Conservation (phyloP, 1,140 invertebrate species). For the Listronotus oregonensis region DNA sequence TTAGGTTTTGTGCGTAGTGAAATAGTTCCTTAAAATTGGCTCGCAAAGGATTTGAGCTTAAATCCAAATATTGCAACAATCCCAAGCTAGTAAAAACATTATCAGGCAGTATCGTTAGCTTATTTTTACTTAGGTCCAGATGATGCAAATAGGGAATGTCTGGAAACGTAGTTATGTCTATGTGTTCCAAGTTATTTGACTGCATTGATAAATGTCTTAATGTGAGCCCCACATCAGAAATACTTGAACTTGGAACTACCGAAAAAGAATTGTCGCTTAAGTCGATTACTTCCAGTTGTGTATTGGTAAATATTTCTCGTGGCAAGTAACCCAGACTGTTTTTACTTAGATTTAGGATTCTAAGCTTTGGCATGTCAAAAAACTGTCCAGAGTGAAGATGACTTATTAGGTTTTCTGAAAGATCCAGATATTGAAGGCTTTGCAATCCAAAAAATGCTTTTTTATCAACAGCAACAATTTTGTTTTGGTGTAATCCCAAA, state of each 20-base stretch:
- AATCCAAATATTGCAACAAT: constrained; percentile 75
- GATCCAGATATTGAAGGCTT: constrained; percentile 76
- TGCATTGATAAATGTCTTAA: constrained; percentile 77
- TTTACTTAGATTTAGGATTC: constrained; percentile 75
- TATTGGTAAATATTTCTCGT: constrained; percentile 79
- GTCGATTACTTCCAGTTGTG: constrained; percentile 78
- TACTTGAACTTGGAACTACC: constrained; percentile 71
- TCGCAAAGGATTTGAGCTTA: constrained; percentile 79
- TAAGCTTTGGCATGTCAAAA: constrained; percentile 73
- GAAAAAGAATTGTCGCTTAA: constrained; percentile 79
- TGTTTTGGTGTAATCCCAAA: constrained; percentile 75
- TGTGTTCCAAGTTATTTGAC: constrained; percentile 81
- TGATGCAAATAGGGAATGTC: constrained; percentile 78
- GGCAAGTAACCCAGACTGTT: constrained; percentile 79
- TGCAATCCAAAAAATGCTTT: constrained; percentile 75
- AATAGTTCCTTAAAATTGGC: constrained; percentile 91
- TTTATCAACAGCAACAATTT: constrained; percentile 71
- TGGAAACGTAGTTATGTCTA: constrained; percentile 86
- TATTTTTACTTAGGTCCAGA: constrained; percentile 79
- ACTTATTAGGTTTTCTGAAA: constrained; percentile 77
- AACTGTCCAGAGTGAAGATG: constrained; percentile 83
- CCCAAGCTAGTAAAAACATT: constrained; percentile 85
- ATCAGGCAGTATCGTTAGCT: constrained; percentile 82
- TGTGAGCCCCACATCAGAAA: constrained; percentile 76
- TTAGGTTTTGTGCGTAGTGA: constrained; percentile 80